Percentiles rank a stretch among this genome's conserved stretches.
Conservation (phyloP, 92 coral and sea anemone genomes). For the Anthopleura xanthogrammica region DNA sequence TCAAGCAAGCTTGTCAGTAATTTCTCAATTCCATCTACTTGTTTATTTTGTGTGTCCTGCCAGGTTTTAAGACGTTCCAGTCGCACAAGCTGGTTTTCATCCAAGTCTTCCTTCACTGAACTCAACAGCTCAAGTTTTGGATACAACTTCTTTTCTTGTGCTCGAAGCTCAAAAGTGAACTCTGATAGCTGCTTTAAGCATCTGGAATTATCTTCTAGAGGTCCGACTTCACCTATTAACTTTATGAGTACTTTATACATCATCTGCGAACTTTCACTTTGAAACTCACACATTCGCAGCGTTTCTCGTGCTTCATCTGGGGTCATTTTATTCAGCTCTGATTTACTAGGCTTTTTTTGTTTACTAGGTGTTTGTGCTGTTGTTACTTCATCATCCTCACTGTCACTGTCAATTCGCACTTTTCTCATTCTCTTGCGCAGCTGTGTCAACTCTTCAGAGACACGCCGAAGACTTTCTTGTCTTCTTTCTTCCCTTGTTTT, state of each 20-base stretch:
- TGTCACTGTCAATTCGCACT: slow-evolving; percentile 39
- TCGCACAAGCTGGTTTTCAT: slow-evolving; percentile 36
- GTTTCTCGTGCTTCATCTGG: slow-evolving; percentile 37
- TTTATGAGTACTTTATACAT: slow-evolving; percentile 60
- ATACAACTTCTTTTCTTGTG: slow-evolving; percentile 52
- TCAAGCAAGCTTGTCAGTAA: slow-evolving; percentile 60
- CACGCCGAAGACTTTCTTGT: slow-evolving; percentile 76
- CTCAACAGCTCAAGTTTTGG: slow-evolving; percentile 55
- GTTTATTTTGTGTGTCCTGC: slow-evolving; percentile 60
- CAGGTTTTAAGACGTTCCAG: slow-evolving; percentile 55
- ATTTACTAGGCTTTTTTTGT: not conserved
- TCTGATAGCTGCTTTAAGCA: slow-evolving; percentile 66
- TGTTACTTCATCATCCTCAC: slow-evolving; percentile 27
- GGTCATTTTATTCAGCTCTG: not conserved
- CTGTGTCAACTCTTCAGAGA: slow-evolving; percentile 65
- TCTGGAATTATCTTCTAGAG: slow-evolving; percentile 62
- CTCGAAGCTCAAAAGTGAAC: slow-evolving; percentile 64
- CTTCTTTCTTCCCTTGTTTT: slow-evolving; percentile 67
- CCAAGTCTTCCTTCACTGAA: slow-evolving; percentile 28
- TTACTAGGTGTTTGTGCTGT: not conserved
- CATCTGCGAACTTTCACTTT: slow-evolving; percentile 43
- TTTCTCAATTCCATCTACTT: slow-evolving; percentile 75
- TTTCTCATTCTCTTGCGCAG: slow-evolving; percentile 53
- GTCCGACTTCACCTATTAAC: slow-evolving; percentile 78
- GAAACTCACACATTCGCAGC: slow-evolving; percentile 57